Evolutionary conservation across 2,797 vertebrate species (phyloP), one percentile per base, ranked within the genome.

Genomic region (Pygocentrus nattereri): DNA sequence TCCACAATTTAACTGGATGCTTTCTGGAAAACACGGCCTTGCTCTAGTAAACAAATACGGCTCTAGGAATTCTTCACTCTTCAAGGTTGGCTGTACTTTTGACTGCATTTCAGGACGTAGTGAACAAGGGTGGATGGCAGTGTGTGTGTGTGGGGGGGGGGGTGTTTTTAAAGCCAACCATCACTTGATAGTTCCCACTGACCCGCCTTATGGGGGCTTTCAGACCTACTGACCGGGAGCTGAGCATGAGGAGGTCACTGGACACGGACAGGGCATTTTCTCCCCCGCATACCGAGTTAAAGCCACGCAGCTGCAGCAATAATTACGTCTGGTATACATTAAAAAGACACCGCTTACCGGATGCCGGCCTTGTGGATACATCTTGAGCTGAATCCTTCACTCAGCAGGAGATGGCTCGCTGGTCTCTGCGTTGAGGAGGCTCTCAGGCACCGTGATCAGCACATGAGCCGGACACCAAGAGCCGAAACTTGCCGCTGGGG

Each of bases 331-430:
- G 83, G 65, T 84, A 86, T 87, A 86, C 81, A 74, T 54, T 85
- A 90, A 86, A n/a, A n/a, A 90, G 86, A 88, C 82, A 76, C 80
- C 82, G 95, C 96, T 96, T 91, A 97, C 97, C 96, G 96, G 97
- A 96, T 97, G 97, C 93, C 97, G 95, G 95, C 96, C 96, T 94
- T 97, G 96, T 90, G 96, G 96, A 96, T 97, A 98, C 97, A 98
- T 98, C 93, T 91, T 92, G 91, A 87, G 94, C 84, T 82, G 85
- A 87, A 87, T 91, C 89, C 88, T 91, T 90, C 85, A 85, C 95
- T 96, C 94, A 97, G 67, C n/a, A 67, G 34, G 21, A 80, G 84
- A 79, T 73, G 82, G 80, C 73, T 85, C 85, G 78, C 88, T 87
- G 87, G 88, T 85, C 80, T 84, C 68, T 70, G 62, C 68, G 79